Base-by-base conservation (phyloP, 2,888 invertebrate genomes). In the Steinernema hermaphroditum region DNA sequence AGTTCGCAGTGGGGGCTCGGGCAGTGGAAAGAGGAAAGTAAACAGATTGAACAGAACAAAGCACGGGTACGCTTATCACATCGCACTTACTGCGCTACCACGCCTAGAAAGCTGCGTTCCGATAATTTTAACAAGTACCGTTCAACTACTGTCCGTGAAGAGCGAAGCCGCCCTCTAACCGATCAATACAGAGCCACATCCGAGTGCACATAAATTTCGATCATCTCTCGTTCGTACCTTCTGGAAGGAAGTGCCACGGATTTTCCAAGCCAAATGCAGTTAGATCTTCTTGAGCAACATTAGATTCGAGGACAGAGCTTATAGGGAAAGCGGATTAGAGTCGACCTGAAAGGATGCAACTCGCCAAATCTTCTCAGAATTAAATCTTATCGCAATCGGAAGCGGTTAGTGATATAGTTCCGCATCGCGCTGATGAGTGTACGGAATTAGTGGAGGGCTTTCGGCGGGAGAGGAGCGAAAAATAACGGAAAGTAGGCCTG, bases 131-230 rank as follows among this genome's bases (percentile, higher is more conserved):
- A 41, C 69, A 69, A 69, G 44, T 43, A 69, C 69, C 43, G 43
- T 69, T 68, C 24, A 46, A 69, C 27, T 69, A 43, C 69, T 27
- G 69, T 69, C 69, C 46, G 69, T 44, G 46, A 46, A 69, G 22
- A 19, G 72, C 69, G 16, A 16, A 24, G 62, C 62, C 32, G 22
- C 62, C 22, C 62, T 62, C 62, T 62, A 62, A 62, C 62, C 62
- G 32, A 62, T 62, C 62, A 62, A 62, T 62, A 32, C 29, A 62
- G 62, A 29, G 22, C 62, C 62, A 16, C 22, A 34, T 62, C 29
- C 29, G 27, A 62, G 62, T 62, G 62, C 16, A 27, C 32, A 16
- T 12, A 34, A 62, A 62, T 62, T 62, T n/a, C 12, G 62, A 62
- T 62, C 27, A 32, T 62, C 27, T 50, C 19, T 29, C 27, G 6